Evolutionary conservation across 2,888 invertebrate species (phyloP), one percentile per base, ranked within the genome.

Genomic region (Watsonalla binaria): DNA sequence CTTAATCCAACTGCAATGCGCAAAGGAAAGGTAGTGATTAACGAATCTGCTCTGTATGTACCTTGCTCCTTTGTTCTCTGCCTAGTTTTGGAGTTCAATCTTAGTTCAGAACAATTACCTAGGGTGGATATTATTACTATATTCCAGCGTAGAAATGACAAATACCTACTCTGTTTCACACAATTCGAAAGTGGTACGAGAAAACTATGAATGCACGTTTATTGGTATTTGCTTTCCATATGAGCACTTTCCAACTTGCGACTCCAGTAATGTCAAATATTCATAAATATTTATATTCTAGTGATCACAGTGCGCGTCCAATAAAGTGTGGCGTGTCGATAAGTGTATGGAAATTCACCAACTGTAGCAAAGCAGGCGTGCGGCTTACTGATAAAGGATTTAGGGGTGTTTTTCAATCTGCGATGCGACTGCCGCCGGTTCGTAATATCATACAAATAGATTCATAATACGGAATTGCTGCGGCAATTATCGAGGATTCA

Each of bases 311-410:
- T 66, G 48, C 48, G 68, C 59, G 68, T 64, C 70, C 76, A 78
- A 78, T 79, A 78, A 74, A 74, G 69, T 70, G 69, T 57, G 57
- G 62, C 65, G 68, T 69, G 68, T 72, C 76, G 76, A 81, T 80
- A 82, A 82, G 78, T 81, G 70, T 79, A 79, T 80, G 79, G 73
- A 78, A 82, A 82, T 81, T 81, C 71, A 71, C 68, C 65, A 68
- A 65, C 68, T 68, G 67, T 66, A 69, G 70, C 53, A 65, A 68
- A 70, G 71, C 72, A 66, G 72, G 82, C 80, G 76, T 84, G 85
- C 69, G 74, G 61, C 63, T 62, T 53, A 57, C 78, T 79, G 84
- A 85, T 85, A 85, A 84, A 76, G 76, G 82, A 74, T 78, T 84
- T 78, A 76, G 72, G 77, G 77, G 72, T 77, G 71, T 79, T 82